A percentile compares a stretch with the other conserved stretches of the same genome.
phyloP scores from a whole-genome alignment of 1,140 invertebrate species.

The Pentalonia nigronervosa region DNA sequence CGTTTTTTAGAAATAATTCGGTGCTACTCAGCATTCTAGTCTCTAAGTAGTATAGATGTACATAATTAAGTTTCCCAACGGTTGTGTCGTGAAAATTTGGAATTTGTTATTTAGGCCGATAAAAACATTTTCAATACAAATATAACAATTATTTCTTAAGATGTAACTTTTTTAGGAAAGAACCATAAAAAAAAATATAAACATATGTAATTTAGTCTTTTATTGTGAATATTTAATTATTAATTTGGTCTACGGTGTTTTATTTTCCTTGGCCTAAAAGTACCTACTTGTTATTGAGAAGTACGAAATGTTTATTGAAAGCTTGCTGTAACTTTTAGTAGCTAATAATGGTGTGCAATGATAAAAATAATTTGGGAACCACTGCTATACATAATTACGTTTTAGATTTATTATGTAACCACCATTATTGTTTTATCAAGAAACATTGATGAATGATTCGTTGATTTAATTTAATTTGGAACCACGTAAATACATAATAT shows the following conservation, averaged over 20 bases:
- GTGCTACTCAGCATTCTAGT: too few relatives aligned
- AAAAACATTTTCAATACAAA: background rate
- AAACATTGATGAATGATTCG: background rate
- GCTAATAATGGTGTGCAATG: background rate
- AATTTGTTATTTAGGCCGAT: too few relatives aligned
- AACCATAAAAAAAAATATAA: background rate
- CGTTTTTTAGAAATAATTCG: background rate
- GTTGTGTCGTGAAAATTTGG: too few relatives aligned
- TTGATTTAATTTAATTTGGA: background rate
- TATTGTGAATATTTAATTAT: background rate
- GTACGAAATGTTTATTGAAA: background rate
- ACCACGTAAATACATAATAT: background rate
- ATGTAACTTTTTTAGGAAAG: background rate
- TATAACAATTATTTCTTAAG: background rate
- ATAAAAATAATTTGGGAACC: background rate
- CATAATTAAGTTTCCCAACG: too few relatives aligned
- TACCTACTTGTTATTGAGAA: background rate
- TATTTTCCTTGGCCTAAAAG: background rate
- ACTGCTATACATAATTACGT: background rate
- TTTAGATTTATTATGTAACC: background rate
- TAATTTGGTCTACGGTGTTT: background rate
- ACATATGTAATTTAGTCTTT: background rate
- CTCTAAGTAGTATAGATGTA: background rate
- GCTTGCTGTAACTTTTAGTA: background rate
- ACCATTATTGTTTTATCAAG: background rate